Evolutionary conservation across 2,888 invertebrate genomes (phyloP), one percentile per base, ranked within the genome.

Genomic region (Drosophila anceps): DNA sequence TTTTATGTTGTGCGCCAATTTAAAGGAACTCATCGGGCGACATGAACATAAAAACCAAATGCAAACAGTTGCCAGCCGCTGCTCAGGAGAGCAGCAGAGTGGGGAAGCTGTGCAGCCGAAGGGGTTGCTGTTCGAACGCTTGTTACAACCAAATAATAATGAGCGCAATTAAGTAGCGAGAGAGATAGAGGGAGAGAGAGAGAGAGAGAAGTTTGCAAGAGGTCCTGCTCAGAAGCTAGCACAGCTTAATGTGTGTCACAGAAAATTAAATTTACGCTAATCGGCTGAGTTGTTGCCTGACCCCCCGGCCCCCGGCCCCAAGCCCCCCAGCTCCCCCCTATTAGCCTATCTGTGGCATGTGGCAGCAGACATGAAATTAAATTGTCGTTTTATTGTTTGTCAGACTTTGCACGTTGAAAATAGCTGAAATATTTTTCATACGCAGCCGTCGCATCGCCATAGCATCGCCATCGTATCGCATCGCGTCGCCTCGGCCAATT

Each of bases 211-310:
- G 24, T 9, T 18, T 48, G 29, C 27, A 63, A 33, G 37, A 20
- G n/a, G 37, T 13, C 29, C 27, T 12, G 39, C 20, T 39, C 48
- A 41, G 33, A 29, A 65, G 76, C 67, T 48, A 76, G 20, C 51
- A 75, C 84, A 84, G 84, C 87, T 84, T 84, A 83, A 85, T 88
- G 84, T 85, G 88, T 82, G 88, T 81, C 85, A 88, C 75, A 82
- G 77, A 75, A 85, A 88, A 85, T 85, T 84, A 82, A 85, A 87
- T 87, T 85, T 71, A 81, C 81, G 75, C 81, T 88, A 85, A 85
- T 87, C 88, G 81, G 43, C 64, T 29, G 61, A 59, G 53, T 35
- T 24, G 37, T 6, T 53, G 33, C 20, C 51, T 33, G 33, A 13
- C 51, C 51, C 35, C 51, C 37, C 18, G 41, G 5, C 39, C 39